A percentile compares a stretch with the other conserved stretches of the same genome.
phyloP scores from a whole-genome alignment of 2,113 vertebrate genomes.

The Felis chaus region DNA sequence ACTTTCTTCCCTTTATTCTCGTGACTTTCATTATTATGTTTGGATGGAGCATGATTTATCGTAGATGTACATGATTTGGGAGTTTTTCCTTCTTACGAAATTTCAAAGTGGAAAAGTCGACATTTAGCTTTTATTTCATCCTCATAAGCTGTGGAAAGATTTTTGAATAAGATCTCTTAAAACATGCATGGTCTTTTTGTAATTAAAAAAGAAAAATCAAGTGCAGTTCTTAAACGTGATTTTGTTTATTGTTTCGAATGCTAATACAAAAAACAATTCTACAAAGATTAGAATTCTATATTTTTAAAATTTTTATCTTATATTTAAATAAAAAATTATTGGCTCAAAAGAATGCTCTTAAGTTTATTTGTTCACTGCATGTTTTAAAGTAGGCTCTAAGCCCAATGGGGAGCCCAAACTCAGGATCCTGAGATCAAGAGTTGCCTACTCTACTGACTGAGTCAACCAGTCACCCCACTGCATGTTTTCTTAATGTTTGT shows the following conservation, averaged over 20 bases:
- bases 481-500: not conserved
- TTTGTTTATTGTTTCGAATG: slow-evolving; percentile 4
- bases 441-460: not conserved
- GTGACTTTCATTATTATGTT: not conserved
- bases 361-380: not conserved
- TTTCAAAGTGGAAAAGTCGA: slow-evolving; percentile 4
- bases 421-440: not conserved
- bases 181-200: not conserved
- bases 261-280: not conserved
- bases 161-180: slow-evolving; percentile 31
- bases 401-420: not conserved
- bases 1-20: not conserved
- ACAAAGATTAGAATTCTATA: not conserved
- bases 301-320: slow-evolving; percentile 22
- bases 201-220: slow-evolving; percentile 51
- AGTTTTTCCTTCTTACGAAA: slow-evolving; percentile 12
- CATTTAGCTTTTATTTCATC: slow-evolving; percentile 36
- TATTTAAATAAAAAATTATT: not conserved
- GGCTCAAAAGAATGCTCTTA: not conserved
- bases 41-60: not conserved
- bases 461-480: not conserved
- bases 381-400: not conserved
- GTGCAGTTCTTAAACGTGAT: not conserved
- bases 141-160: not conserved
- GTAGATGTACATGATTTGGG: not conserved